Conservation (phyloP, 1,140 invertebrate genomes). For the Hetaerina americana region DNA sequence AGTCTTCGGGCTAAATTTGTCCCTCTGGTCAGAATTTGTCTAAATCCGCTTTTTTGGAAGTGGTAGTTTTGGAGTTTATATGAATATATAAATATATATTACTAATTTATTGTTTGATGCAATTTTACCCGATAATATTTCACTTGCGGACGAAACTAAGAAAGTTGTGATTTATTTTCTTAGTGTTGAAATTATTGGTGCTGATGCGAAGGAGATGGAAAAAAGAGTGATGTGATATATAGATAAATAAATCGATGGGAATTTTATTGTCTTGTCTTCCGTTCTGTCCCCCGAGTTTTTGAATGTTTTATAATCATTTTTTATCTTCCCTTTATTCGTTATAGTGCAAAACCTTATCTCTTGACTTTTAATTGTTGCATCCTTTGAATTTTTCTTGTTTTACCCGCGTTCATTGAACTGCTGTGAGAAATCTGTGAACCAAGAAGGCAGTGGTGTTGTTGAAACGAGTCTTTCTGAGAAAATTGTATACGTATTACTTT, state of each 20-base stretch:
- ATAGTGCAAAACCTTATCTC: too few species aligned
- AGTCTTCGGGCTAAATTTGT: not conserved
- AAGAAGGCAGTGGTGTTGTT: not conserved
- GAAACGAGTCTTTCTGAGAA: not conserved
- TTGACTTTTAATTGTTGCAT: too few species aligned
- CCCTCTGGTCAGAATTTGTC: not conserved
- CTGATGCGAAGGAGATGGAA: not conserved
- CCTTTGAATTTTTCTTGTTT: not conserved
- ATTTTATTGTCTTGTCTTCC: not conserved
- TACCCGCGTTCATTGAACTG: not conserved
- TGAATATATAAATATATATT: too few species aligned
- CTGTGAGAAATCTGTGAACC: not conserved
- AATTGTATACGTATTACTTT: not conserved
- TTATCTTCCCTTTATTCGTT: too few species aligned
- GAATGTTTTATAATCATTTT: not conserved
- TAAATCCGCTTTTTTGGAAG: not conserved
- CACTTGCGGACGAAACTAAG: not conserved
- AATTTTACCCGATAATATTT: not conserved
- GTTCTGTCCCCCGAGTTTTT: not conserved
- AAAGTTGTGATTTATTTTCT: not conserved
- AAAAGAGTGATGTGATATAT: not conserved
- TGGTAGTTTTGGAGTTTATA: too few species aligned
- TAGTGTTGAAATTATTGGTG: not conserved
- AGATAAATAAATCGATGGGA: not conserved
- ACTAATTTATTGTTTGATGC: too few species aligned